Conservation (phyloP, 2,797 vertebrate species). For the Myotis daubentonii region DNA sequence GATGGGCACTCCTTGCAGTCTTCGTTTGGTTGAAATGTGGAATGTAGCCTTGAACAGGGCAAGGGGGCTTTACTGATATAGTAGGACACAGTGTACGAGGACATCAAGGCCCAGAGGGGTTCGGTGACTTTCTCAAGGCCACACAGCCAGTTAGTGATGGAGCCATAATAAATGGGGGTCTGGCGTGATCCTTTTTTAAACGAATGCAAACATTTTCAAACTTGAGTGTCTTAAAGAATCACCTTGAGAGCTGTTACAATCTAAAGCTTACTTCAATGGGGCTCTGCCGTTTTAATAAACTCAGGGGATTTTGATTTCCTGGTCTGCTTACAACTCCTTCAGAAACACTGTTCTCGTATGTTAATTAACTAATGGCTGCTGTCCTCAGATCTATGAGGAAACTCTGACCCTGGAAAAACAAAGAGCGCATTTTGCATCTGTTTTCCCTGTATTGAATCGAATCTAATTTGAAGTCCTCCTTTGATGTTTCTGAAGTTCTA, state of each 20-base stretch:
- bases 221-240: neutral
- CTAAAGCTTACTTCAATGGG: neutral
- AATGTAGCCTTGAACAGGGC: neutral
- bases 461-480: slow-evolving; percentile 66
- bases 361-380: slow-evolving; percentile 46
- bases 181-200: neutral
- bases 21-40: neutral
- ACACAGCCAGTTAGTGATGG: neutral
- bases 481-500: slow-evolving; percentile 51
- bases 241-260: neutral
- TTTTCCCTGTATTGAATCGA: slow-evolving; percentile 57
- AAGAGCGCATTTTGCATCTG: neutral
- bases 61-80: neutral
- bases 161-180: neutral
- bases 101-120: neutral
- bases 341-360: slow-evolving; percentile 10
- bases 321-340: neutral
- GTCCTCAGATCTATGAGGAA: slow-evolving; percentile 37
- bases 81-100: neutral
- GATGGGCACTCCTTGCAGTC: neutral
- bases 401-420: slow-evolving; percentile 50
- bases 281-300: slow-evolving; percentile 32
- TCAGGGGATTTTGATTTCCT: neutral
- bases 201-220: neutral
- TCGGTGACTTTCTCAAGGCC: neutral